These are phyloP conservation scores for Pogonocherus hispidulus DNA, from an alignment of 2,888 invertebrate genomes.

Conservation along the genomic window DNA sequence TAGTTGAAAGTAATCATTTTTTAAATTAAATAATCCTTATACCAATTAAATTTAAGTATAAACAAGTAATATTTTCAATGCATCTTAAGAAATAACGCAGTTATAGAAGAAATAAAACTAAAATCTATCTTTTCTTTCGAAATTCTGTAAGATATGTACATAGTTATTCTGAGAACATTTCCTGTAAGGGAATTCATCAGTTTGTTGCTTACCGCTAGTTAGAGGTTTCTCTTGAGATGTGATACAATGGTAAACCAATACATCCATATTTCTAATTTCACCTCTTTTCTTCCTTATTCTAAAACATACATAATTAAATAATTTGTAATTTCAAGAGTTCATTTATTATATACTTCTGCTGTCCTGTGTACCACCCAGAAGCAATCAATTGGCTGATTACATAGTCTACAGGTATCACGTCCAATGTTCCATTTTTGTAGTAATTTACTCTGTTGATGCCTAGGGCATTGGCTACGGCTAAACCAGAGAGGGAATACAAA, in stretches of 20 bases:
- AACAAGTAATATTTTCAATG: too few species aligned
- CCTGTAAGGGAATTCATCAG: too few species aligned
- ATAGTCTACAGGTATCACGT: conserved; percentile 86
- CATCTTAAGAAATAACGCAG: too few species aligned
- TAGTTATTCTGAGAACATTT: too few species aligned
- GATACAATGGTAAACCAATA: conserved; percentile 42
- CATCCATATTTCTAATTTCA: conserved; percentile 33
- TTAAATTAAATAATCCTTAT: too few species aligned
- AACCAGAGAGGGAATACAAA: conserved; percentile 50
- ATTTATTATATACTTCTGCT: conserved; percentile 39
- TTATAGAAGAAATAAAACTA: too few species aligned
- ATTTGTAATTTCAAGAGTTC: neutral
- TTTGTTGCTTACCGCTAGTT: conserved; percentile 35
- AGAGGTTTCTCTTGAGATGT: conserved; percentile 46
- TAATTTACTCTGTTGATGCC: conserved; percentile 72
- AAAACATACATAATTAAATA: neutral
- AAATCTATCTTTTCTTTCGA: too few species aligned
- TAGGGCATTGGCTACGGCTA: conserved; percentile 49
- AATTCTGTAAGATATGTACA: too few species aligned
- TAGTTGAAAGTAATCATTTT: too few species aligned
- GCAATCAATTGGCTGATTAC: conserved; percentile 82
- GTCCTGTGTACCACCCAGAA: conserved; percentile 61
- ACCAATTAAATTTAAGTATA: too few species aligned
- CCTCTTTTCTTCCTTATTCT: conserved; percentile 41
- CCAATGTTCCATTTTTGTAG: conserved; percentile 75